Conservation (phyloP, 2,797 vertebrate species). For the Lateolabrax maculatus region DNA sequence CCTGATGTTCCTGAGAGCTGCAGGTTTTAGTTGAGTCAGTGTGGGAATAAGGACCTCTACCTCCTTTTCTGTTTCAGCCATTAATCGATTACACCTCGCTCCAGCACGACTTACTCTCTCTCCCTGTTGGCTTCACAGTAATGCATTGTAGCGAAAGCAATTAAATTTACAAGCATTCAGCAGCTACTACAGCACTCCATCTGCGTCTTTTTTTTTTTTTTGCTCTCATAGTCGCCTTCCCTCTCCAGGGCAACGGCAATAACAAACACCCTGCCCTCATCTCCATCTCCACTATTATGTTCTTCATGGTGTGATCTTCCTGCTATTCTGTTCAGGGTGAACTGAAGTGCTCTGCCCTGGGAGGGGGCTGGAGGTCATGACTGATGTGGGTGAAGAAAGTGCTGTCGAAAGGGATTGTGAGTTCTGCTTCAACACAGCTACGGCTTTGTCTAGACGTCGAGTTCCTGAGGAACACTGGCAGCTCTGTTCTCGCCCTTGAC, state of each 20-base stretch:
- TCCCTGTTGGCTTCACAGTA: conserved; percentile 55
- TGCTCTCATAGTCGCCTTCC: not conserved
- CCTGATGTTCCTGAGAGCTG: conserved; percentile 1
- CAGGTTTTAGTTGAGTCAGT: conserved; percentile 45
- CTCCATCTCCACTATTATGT: not conserved
- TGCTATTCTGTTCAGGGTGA: conserved; percentile 15
- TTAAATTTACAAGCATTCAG: conserved; percentile 73
- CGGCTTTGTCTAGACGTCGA: conserved; percentile 63
- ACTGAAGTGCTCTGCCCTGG: not conserved
- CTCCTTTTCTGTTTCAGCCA: conserved; percentile 36
- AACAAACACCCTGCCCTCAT: conserved; percentile 17
- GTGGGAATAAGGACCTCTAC: conserved; percentile 43
- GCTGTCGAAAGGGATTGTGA: conserved; percentile 33
- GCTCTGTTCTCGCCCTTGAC: conserved; percentile 60
- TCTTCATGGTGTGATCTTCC: conserved; percentile 12
- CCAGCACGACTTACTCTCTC: conserved; percentile 50
- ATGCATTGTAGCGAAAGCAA: conserved; percentile 64
- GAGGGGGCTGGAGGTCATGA: conserved; percentile 41
- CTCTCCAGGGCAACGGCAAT: conserved; percentile 30
- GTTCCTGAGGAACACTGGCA: conserved; percentile 53
- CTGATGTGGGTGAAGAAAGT: conserved; percentile 61
- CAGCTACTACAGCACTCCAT: conserved; percentile 49
- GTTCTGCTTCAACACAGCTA: conserved; percentile 54
- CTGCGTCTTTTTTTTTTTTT: conserved; percentile 4
- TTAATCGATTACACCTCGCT: conserved; percentile 64